Evolutionary conservation across 1,140 invertebrate species (phyloP), one percentile per base, ranked within the genome.

Genomic region (Atta cephalotes): DNA sequence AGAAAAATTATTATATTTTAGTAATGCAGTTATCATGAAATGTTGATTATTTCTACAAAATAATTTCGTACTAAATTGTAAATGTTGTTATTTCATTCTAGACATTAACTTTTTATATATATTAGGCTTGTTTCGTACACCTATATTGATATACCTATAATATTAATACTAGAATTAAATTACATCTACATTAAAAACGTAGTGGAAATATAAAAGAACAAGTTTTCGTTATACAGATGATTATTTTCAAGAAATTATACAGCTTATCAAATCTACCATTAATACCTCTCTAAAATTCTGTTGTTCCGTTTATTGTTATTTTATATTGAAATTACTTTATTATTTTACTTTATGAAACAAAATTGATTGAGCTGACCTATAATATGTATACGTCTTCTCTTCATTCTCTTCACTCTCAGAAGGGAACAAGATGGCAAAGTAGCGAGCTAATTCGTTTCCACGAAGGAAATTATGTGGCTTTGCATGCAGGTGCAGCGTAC

Each of bases 391-490:
- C 18, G n/a, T 10, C 45, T 21, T 62, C 21, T 10, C 58, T 31
- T 18, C n/a, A 14, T 63, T 76, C 39, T 45, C 35, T 71, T 74
- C 25, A 39, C 12, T 25, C 25, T 25, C 25, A 25, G 14, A 62
- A 16, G 35, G 58, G 53, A 79, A 78, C 65, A 66, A 66, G 18
- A 56, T 12, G 68, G 28, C 35, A 49, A 25, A 39, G 25, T 45
- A 58, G 28, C 51, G 14, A 62, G 70, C 25, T 84, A 84, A 84
- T 84, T 49, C 70, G 58, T 63, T 89, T 86, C 87, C 58, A 66
- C 65, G 87, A 89, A 88, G 74, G 63, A 88, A 89, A 88, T 86
- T 78, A 76, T 79, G 66, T 65, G 56, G 45, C 71, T 79, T 88
- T 68, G 87, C 78, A 82, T 53, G 70, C 74, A 82, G 65, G 84